These are phyloP conservation scores for Gerris lacustris DNA, from an alignment of 2,888 invertebrate genomes.

Conservation along the genomic window DNA sequence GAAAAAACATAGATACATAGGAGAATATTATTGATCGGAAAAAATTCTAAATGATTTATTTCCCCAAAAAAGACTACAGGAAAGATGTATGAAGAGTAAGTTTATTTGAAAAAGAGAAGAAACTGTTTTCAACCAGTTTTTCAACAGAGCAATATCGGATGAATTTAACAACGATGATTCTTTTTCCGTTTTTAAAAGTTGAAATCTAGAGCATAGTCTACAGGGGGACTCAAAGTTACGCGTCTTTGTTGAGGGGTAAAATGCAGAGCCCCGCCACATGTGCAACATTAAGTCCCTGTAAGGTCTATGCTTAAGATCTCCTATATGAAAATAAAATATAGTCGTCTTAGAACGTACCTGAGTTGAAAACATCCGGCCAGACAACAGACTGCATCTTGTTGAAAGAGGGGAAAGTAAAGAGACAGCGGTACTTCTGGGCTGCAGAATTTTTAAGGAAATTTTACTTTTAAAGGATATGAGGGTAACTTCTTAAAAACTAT, in stretches of 20 bases:
- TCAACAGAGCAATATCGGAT: too few relatives aligned
- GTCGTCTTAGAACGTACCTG: background rate
- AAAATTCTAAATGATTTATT: too few relatives aligned
- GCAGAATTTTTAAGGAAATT: conserved; percentile 28
- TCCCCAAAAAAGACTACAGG: too few relatives aligned
- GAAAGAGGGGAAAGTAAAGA: conserved; percentile 49
- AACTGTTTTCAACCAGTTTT: too few relatives aligned
- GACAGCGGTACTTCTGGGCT: conserved; percentile 47
- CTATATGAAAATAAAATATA: background rate
- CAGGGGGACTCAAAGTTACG: background rate
- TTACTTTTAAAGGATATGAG: background rate
- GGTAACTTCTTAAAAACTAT: too few relatives aligned
- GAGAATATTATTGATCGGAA: too few relatives aligned
- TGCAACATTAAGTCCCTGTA: background rate
- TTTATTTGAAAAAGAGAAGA: too few relatives aligned
- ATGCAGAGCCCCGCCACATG: too few relatives aligned
- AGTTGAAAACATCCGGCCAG: conserved; percentile 34
- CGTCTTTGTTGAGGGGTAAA: background rate
- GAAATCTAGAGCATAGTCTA: background rate
- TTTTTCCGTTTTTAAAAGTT: too few relatives aligned
- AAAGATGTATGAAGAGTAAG: too few relatives aligned
- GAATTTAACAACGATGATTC: too few relatives aligned
- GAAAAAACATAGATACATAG: too few relatives aligned
- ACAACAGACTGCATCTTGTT: conserved; percentile 61
- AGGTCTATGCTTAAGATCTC: background rate